Base-by-base conservation (phyloP, 2,797 vertebrate genomes). In the Onychomys leucogaster region DNA sequence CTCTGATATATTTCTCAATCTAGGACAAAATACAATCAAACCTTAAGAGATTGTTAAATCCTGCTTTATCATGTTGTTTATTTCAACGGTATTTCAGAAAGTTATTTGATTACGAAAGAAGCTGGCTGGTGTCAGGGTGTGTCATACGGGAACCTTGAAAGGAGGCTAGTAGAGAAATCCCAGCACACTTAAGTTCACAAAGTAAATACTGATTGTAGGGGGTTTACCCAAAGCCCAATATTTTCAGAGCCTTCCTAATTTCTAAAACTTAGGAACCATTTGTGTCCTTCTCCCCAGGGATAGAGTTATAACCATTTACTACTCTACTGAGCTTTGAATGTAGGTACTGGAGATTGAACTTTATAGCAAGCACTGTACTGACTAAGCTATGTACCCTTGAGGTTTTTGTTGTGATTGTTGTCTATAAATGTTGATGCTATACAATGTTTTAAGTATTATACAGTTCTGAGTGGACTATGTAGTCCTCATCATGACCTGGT, bases 81-180 rank as follows among this genome's bases (percentile, higher is more conserved):
- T 46, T 93, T 87, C 94, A 82, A 95, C 25, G 23, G 10, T 87
- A 29, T 93, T 61, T 90, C 27, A 55, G 46, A 94, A 93, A 76
- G 0, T 0, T n/a, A 69, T 32, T 83, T 59, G 21, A 27, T 59
- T 73, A 52, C 86, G 81, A 76, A 16, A 92, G 19, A 90, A 91
- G 10, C 23, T 65, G 29, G 14, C n/a, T 84, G 43, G 65, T 82
- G 46, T 61, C 34, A 65, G 61, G 55, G 34, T 23, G 21, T 14
- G 49, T 34, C 2, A 0, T 9, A 46, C 16, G 13, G 80, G 59
- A 83, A 80, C 59, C 43, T 69, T 43, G 43, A 85, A 81, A 37
- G 25, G 46, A 32, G 0, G 14, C 7, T 29, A 2, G 32, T 1
- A 61, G 29, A 93, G 25, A 17, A 34, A 43, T n/a, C 41, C 25